Evolutionary conservation across 1,140 invertebrate genomes (phyloP), one percentile per base, ranked within the genome.

Genomic region (Tribolium madens): DNA sequence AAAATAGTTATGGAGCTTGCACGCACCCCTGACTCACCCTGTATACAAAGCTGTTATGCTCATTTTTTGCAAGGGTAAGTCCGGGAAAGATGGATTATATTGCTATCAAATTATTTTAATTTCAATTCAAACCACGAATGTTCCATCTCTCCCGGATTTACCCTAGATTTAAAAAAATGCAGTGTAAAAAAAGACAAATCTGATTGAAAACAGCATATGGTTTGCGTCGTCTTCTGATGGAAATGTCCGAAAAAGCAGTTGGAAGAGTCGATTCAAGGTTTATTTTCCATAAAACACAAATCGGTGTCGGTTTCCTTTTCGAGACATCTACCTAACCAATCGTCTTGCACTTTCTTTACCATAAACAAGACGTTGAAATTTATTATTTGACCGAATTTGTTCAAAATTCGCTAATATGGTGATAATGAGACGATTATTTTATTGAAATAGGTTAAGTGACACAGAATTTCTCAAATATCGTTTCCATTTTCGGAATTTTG

Each of bases 241-340:
- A 42, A 57, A n/a, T 4, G 5, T 9, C 10, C 52, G 10, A 17
- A 18, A 52, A 14, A 52, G 14, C 5, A 52, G 17, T 57, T 57
- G 52, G 18, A 21, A 52, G 13, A 57, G 18, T 17, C n/a, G 52
- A 21, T 64, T n/a, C 57, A 64, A 64, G 57, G 57, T 14, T 64
- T 33, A 33, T 64, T 64, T 64, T 33, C 57, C 57, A 64, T 64
- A 64, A 64, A 64, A 64, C 26, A 33, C 57, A 26, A 64, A 64
- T 13, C 57, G 57, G 26, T 64, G 57, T 64, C 57, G 21, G n/a
- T 64, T 64, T 64, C 57, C 57, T 64, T 64, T 64, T 64, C 12
- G 17, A 64, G 57, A n/a, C 26, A 12, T 64, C 57, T 14, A 52
- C 14, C 53, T 60, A 64, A 42, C 57, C 57, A 31, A 12, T 57